Evolutionary conservation across 2,888 invertebrate species (phyloP), one percentile per base, ranked within the genome.

Genomic region (Nipponacmea schrenckii): DNA sequence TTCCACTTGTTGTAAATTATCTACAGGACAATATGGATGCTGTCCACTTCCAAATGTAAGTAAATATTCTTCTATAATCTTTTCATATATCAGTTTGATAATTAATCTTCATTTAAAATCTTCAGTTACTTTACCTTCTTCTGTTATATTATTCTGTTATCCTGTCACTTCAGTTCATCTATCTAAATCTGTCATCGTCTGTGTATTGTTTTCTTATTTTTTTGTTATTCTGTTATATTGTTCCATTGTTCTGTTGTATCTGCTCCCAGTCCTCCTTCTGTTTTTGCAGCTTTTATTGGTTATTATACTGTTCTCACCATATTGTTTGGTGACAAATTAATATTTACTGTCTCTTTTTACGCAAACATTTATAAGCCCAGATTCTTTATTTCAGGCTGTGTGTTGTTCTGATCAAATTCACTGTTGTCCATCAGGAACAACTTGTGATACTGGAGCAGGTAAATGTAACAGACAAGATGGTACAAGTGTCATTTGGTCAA

Each of bases 351-450:
- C 62, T 62, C 26, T 15, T 20, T 17, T 12, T 26, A 2, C 7
- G 31, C 7, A 4, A 31, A 2, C 31, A 2, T 31, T 2, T 31
- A 2, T 31, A 31, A 1, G n/a, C 8, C n/a, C 10, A 10, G 14
- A 15, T 24, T 56, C 20, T 56, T 5, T 24, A 45, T 62, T 73
- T 26, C 64, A 80, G 80, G 85, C 81, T 68, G 78, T 81, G 0
- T 86, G 86, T 67, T 86, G 87, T 76, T 65, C 65, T 15, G 87
- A 87, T 71, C 71, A 79, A 12, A 31, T 77, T 2, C 84, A 87
- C 69, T 87, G 87, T 73, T 87, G 86, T 75, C 82, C 81, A 0
- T 64, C 79, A 67, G 80, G 82, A 26, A 77, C 84, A 73, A 71
- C 76, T 31, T 81, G 84, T 78, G 76, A 84, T 62, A 69, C 75